Evolutionary conservation across 2,888 invertebrate species (phyloP).

Genomic region (Apotomis betuletana): DNA sequence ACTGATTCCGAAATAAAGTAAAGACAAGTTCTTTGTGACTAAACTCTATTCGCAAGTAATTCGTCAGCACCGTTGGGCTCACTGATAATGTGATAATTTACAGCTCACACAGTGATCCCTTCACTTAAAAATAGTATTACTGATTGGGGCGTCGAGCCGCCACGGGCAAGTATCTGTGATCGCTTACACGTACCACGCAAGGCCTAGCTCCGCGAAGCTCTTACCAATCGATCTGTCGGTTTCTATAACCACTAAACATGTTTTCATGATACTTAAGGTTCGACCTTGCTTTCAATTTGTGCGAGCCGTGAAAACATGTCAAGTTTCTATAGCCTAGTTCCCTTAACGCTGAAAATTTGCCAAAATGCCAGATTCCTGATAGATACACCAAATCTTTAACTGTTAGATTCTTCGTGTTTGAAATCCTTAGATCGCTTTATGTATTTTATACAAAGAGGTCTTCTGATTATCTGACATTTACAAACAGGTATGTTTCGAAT

Average conservation of each 20-base stretch:
- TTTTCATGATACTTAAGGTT: slow-evolving; percentile 67
- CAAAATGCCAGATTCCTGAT: not conserved
- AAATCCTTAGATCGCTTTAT: not conserved
- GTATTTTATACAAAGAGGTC: not conserved
- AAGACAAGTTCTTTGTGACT: slow-evolving; percentile 1
- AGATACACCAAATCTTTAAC: not conserved
- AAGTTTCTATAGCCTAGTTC: slow-evolving; percentile 34
- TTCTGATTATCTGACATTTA: not conserved
- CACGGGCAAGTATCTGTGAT: slow-evolving; percentile 78
- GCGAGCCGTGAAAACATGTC: slow-evolving; percentile 69
- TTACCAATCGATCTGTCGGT: slow-evolving; percentile 73
- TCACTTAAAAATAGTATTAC: slow-evolving; percentile 19
- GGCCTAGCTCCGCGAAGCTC: slow-evolving; percentile 80
- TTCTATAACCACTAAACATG: slow-evolving; percentile 70
- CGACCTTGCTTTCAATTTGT: slow-evolving; percentile 38
- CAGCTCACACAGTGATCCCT: slow-evolving; percentile 13
- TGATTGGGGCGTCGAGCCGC: slow-evolving; percentile 69
- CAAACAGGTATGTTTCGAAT: not conserved
- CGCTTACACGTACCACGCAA: slow-evolving; percentile 83
- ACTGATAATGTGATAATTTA: slow-evolving; percentile 4
- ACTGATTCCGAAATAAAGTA: not conserved
- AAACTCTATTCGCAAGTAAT: not conserved
- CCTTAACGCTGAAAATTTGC: slow-evolving; percentile 1
- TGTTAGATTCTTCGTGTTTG: too few relatives aligned
- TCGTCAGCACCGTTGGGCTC: slow-evolving; percentile 18